Evolutionary conservation across 2,888 invertebrate species (phyloP).

Genomic region (Sinohyriopsis cumingii): DNA sequence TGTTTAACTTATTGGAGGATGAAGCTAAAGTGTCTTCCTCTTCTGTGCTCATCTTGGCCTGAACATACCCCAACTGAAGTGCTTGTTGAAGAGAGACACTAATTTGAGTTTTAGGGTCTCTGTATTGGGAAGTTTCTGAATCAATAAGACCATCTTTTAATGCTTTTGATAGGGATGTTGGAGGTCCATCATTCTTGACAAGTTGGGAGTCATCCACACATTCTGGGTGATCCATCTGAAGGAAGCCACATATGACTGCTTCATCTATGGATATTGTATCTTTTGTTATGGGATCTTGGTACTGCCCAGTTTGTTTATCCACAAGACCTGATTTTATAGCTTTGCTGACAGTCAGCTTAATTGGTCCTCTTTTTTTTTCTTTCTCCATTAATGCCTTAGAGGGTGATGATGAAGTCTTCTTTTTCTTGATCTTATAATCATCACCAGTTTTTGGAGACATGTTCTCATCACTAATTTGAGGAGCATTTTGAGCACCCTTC

Average conservation of each 20-base stretch:
- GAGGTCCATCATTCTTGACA: constrained; percentile 15
- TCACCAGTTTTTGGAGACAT: background rate
- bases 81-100: constrained; percentile 69
- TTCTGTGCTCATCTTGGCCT: constrained; percentile 32
- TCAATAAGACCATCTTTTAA: constrained; percentile 90
- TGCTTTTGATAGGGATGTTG: constrained; percentile 86
- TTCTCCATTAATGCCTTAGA: constrained; percentile 8
- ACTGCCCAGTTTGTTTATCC: constrained; percentile 77
- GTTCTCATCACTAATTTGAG: background rate
- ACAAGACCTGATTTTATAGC: constrained; percentile 57
- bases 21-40: constrained; percentile 14
- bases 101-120: constrained; percentile 83
- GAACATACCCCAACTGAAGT: constrained; percentile 46
- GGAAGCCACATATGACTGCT: constrained; percentile 86
- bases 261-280: constrained; percentile 85
- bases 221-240: constrained; percentile 37
- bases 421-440: constrained; percentile 29
- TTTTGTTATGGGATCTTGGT: constrained; percentile 88
- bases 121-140: constrained; percentile 69
- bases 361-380: constrained; percentile 1
- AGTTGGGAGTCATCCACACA: constrained; percentile 18
- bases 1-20: background rate
- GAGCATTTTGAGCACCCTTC: constrained; percentile 41
- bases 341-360: constrained; percentile 34
- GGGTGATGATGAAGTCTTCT: constrained; percentile 15